Evolutionary conservation across 2,888 invertebrate genomes (phyloP), one percentile per base, ranked within the genome.

Genomic region (Conomelus anceps): DNA sequence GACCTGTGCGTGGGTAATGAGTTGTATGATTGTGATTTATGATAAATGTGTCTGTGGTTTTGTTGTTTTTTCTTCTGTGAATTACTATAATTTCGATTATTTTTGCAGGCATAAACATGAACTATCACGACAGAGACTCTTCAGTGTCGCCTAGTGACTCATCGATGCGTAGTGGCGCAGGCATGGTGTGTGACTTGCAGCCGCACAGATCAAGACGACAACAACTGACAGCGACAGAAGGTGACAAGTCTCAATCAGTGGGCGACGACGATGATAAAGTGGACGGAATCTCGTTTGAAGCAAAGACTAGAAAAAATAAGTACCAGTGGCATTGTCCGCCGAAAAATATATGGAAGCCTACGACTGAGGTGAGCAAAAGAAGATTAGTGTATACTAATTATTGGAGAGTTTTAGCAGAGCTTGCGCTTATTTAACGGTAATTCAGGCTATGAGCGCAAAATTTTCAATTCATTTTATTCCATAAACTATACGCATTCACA

Each of bases 281-380:
- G 23, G 29, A 63, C 26, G 88, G 34, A 4, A 87, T 84, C 20
- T 23, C n/a, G 26, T 84, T 88, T 29, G 84, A 22, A 84, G 34
- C 22, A 1, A 34, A 22, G 13, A 63, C n/a, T n/a, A n/a, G n/a
- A 34, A 63, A 63, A 7, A 87, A 63, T 7, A 24, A 88, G 4
- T 9, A 89, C 22, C 92, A 93, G 91, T 97, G 97, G 97, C 96
- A 96, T 91, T 95, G 96, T 91, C 96, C 97, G 0, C 96, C 97
- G 0, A 97, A 97, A 92, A 95, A 95, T 86, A 95, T 98, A 85
- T 97, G 98, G 96, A 97, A 97, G 92, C 96, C 96, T 17, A 95
- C 96, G 13, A 94, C 97, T 13, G 97, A 97, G 94, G 96, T 96
- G 93, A 92, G 92, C 90, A 89, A 90, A 90, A n/a, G n/a, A n/a